A percentile compares a stretch with the other conserved stretches of the same genome.
These are phyloP conservation scores for Platycheirus albimanus DNA, from an alignment of 2,888 invertebrate genomes.

Conservation along the genomic window DNA sequence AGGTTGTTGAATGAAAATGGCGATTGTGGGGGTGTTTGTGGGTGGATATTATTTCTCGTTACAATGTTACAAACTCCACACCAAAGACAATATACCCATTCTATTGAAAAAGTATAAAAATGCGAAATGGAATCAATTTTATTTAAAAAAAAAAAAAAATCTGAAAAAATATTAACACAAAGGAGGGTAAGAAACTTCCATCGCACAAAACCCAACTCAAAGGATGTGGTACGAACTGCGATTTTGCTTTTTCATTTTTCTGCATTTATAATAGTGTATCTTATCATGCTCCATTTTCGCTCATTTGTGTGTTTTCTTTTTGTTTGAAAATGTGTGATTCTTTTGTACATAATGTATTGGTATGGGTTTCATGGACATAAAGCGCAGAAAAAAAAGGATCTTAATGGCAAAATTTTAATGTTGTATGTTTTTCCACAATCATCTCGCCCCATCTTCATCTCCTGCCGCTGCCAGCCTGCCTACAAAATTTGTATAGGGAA, in stretches of 20 bases:
- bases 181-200: constrained; percentile 1
- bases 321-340: neutral
- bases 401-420: constrained; percentile 54
- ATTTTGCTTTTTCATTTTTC: constrained; percentile 10
- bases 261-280: constrained; percentile 41
- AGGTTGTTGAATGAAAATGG: too few species aligned
- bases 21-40: too few species aligned
- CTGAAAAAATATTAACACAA: neutral
- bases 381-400: constrained; percentile 19
- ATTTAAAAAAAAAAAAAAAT: neutral
- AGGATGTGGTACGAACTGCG: constrained; percentile 29
- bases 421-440: constrained; percentile 64
- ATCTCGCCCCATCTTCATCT: constrained; percentile 36
- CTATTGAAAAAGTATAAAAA: too few species aligned
- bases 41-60: too few species aligned
- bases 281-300: constrained; percentile 66
- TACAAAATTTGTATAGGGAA: neutral
- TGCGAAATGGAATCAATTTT: neutral
- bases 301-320: constrained; percentile 59
- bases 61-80: too few species aligned
- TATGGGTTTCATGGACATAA: constrained; percentile 40
- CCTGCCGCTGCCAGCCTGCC: neutral
- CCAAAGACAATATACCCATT: too few species aligned
- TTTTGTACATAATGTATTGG: constrained; percentile 5
- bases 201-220: constrained; percentile 49